Conservation (phyloP, 2,888 invertebrate genomes). For the Hirtodrosophila confusa region DNA sequence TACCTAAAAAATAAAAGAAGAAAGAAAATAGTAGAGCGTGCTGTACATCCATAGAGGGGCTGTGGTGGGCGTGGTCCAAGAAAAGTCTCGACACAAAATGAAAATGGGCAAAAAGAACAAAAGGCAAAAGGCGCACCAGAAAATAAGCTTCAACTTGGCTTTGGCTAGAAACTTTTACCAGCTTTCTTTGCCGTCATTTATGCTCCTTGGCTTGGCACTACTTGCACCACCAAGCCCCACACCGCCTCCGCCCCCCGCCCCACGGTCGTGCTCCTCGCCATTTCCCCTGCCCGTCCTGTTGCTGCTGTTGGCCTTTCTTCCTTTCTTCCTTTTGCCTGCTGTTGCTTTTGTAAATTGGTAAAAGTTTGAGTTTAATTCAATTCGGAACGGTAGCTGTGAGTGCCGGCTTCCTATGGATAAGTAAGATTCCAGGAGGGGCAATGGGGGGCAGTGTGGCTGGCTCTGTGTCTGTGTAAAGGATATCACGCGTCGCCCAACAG, state of each 20-base stretch:
- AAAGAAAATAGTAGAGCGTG: conserved; percentile 20
- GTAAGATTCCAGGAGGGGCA: conserved; percentile 35
- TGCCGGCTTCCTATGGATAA: conserved; percentile 79
- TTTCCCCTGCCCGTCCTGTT: conserved; percentile 21
- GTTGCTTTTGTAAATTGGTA: conserved; percentile 80
- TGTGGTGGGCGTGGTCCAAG: conserved; percentile 28
- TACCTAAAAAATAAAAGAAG: background rate
- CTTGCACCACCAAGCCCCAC: background rate
- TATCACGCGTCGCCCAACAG: conserved; percentile 68
- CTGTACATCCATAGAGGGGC: conserved; percentile 1
- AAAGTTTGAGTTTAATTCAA: conserved; percentile 83
- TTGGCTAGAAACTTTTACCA: conserved; percentile 57
- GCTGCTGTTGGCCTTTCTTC: conserved; percentile 35
- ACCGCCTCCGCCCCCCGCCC: background rate
- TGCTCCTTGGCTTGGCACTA: conserved; percentile 39
- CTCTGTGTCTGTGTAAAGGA: conserved; percentile 60
- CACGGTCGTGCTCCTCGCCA: background rate
- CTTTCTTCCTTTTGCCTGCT: conserved; percentile 34
- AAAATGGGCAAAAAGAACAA: conserved; percentile 34
- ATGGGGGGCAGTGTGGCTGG: conserved; percentile 2
- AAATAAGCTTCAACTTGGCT: conserved; percentile 77
- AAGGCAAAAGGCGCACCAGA: conserved; percentile 69
- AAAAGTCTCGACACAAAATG: conserved; percentile 45
- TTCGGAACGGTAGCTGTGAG: conserved; percentile 81
- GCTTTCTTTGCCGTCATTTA: conserved; percentile 62